phyloP scores from a whole-genome alignment of 2,888 invertebrate species.

The Diachrysia chrysitis region DNA sequence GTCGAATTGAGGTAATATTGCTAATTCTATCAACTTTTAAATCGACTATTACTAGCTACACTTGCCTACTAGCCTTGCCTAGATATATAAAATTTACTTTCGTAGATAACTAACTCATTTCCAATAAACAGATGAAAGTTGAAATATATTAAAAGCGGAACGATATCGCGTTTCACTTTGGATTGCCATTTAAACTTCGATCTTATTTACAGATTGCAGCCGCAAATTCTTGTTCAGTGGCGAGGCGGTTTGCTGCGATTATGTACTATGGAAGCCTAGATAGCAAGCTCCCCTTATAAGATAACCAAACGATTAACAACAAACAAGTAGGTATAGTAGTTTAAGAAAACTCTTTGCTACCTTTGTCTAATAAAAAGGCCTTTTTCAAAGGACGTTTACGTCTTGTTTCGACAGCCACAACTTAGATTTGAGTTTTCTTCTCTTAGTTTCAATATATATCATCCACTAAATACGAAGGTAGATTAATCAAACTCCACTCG shows the following conservation, averaged over 20 bases:
- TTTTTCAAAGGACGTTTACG: background rate
- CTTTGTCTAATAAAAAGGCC: background rate
- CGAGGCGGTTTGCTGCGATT: conserved; percentile 4
- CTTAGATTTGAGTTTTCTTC: too few relatives aligned
- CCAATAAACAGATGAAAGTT: background rate
- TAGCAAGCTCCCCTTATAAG: background rate
- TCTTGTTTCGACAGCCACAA: background rate
- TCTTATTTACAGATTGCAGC: conserved; percentile 7
- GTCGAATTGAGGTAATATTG: too few relatives aligned
- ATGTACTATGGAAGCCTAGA: background rate
- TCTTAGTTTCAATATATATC: background rate
- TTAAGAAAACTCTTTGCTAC: background rate
- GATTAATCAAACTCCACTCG: background rate
- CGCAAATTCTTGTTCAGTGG: background rate
- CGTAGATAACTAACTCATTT: background rate
- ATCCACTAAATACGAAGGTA: background rate
- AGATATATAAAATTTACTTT: background rate
- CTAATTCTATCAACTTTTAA: too few relatives aligned
- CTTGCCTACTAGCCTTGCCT: too few relatives aligned
- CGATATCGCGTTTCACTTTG: background rate
- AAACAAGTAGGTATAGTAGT: too few relatives aligned
- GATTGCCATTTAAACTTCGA: conserved; percentile 6
- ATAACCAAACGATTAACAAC: background rate
- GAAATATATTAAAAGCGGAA: conserved; percentile 1
- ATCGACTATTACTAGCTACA: too few relatives aligned